phyloP scores from a whole-genome alignment of 2,888 invertebrate genomes.

The Cordylochernes scorpioides region DNA sequence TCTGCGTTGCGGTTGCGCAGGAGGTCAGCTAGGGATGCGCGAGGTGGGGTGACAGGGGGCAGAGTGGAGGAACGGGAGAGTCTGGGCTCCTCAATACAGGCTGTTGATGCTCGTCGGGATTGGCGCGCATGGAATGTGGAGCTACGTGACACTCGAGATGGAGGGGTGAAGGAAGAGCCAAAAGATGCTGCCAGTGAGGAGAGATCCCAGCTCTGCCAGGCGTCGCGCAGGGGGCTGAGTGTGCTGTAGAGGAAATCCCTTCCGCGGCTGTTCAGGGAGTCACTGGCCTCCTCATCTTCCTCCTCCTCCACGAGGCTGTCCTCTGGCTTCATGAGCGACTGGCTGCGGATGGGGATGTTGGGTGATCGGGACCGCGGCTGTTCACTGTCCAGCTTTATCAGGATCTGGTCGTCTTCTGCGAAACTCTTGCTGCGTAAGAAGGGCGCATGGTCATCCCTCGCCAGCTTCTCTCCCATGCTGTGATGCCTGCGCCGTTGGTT shows the following conservation, averaged over 20 bases:
- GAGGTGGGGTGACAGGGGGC: constrained; percentile 7
- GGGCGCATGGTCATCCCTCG: constrained; percentile 3
- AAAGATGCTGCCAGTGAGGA: constrained; percentile 13
- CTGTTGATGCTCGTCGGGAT: neutral
- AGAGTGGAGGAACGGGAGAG: constrained; percentile 13
- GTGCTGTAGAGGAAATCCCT: constrained; percentile 8
- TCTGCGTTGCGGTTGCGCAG: constrained; percentile 12
- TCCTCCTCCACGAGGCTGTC: neutral
- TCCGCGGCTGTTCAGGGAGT: neutral
- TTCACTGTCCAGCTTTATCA: constrained; percentile 10
- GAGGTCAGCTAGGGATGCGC: constrained; percentile 9
- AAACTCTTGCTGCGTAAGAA: constrained; percentile 36
- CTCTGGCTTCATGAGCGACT: constrained; percentile 21
- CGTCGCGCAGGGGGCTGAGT: constrained; percentile 13
- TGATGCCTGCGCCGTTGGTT: constrained; percentile 9
- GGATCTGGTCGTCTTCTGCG: constrained; percentile 49
- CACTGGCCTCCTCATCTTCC: neutral
- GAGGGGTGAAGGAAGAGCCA: neutral
- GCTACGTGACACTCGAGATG: constrained; percentile 11
- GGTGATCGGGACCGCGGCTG: constrained; percentile 8
- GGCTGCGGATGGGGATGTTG: constrained; percentile 4
- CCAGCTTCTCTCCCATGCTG: constrained; percentile 6
- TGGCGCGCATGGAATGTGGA: constrained; percentile 14
- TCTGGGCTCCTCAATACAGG: constrained; percentile 1
- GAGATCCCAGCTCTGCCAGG: constrained; percentile 12